Percentiles rank a stretch among this genome's conserved stretches.
phyloP scores from a whole-genome alignment of 1,140 invertebrate species.

The Agraylea sexmaculata region DNA sequence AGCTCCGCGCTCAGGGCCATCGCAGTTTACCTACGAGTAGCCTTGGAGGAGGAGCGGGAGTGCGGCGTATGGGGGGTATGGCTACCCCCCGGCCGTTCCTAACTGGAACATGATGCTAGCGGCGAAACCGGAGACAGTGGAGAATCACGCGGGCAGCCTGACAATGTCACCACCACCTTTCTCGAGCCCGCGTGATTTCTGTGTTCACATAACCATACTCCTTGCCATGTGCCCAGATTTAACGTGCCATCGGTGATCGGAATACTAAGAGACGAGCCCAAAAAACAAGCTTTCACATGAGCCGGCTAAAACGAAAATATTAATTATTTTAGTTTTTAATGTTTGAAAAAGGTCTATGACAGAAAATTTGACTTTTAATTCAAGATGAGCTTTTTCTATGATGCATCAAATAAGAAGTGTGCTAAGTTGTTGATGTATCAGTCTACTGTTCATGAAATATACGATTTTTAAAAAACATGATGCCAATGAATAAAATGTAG shows the following conservation, averaged over 20 bases:
- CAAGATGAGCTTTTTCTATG: too few relatives aligned
- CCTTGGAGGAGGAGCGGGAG: constrained; percentile 40
- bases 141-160: constrained; percentile 74
- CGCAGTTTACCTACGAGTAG: constrained; percentile 36
- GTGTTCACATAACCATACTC: constrained; percentile 96
- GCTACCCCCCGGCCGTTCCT: constrained; percentile 45
- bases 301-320: constrained; percentile 84
- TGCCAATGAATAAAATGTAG: background rate
- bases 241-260: constrained; percentile 92
- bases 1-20: constrained; percentile 20
- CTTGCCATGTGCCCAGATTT: constrained; percentile 93
- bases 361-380: too few relatives aligned
- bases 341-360: too few relatives aligned
- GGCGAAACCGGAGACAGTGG: constrained; percentile 73
- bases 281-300: constrained; percentile 92
- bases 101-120: constrained; percentile 81
- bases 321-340: too few relatives aligned
- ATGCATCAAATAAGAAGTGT: too few relatives aligned
- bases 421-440: too few relatives aligned
- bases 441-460: too few relatives aligned
- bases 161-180: constrained; percentile 82
- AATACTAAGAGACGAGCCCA: constrained; percentile 89
- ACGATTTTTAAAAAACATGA: too few relatives aligned
- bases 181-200: constrained; percentile 87
- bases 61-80: constrained; percentile 31